Conservation (phyloP, 1,140 invertebrate genomes). For the Pygmarrhopalites habei region DNA sequence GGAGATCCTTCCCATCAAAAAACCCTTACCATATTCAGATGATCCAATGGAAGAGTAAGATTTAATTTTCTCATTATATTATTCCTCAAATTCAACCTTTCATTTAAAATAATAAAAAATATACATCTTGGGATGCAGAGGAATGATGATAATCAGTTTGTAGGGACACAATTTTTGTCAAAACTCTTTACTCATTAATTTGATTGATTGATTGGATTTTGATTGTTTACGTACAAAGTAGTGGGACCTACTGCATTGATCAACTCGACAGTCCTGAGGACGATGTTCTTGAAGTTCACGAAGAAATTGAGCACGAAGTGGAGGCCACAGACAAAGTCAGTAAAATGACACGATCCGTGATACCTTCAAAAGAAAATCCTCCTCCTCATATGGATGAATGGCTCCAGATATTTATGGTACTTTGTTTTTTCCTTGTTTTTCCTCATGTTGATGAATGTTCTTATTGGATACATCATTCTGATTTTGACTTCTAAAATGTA, state of each 20-base stretch:
- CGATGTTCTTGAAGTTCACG: background rate
- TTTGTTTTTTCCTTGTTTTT: no score
- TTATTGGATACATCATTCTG: no score
- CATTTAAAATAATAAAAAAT: background rate
- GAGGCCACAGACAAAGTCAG: slow-evolving; percentile 42
- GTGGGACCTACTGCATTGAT: slow-evolving; percentile 41
- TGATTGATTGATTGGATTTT: background rate
- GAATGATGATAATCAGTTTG: slow-evolving; percentile 1
- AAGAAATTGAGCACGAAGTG: slow-evolving; percentile 5
- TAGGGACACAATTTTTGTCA: no score
- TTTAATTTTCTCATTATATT: background rate
- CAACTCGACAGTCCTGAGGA: slow-evolving; percentile 39
- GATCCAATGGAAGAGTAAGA: slow-evolving; percentile 31
- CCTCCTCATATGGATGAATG: slow-evolving; percentile 68
- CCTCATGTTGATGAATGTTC: background rate
- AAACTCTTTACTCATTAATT: no score
- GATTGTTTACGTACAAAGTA: slow-evolving; percentile 6
- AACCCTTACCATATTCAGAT: slow-evolving; percentile 14
- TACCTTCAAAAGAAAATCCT: slow-evolving; percentile 71
- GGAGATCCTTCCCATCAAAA: slow-evolving; percentile 23
- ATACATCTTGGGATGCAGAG: background rate
- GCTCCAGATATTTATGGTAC: slow-evolving; percentile 68
- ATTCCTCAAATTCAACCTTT: background rate
- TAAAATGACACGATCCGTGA: slow-evolving; percentile 47
- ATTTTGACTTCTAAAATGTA: slow-evolving; percentile 24